Conservation (phyloP, 2,113 vertebrate species). For the Himantopus leucocephalus region DNA sequence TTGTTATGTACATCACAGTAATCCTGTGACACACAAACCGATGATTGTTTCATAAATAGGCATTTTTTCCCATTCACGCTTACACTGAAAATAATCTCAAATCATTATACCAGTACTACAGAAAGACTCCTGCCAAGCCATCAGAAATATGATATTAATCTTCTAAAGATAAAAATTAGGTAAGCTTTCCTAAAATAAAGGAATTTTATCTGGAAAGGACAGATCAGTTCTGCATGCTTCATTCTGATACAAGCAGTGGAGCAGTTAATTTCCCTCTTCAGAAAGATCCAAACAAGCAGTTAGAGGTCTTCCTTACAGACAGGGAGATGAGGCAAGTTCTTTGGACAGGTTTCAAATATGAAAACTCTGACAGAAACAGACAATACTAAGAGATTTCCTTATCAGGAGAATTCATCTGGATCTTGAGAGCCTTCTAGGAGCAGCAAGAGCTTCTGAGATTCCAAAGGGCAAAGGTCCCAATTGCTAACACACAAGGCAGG, state of each 20-base stretch:
- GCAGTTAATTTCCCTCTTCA: background rate
- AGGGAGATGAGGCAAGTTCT: background rate
- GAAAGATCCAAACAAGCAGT: background rate
- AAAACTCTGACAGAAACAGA: background rate
- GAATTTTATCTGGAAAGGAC: background rate
- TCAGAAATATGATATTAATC: background rate
- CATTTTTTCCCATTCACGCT: background rate
- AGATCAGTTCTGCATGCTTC: background rate
- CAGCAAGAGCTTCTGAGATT: background rate
- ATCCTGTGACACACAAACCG: background rate
- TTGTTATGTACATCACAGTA: background rate
- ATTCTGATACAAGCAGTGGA: background rate
- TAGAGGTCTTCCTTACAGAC: rapidly evolving
- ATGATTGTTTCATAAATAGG: background rate
- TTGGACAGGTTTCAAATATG: background rate
- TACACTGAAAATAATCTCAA: background rate
- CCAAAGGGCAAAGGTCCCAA: background rate
- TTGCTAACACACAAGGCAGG: background rate
- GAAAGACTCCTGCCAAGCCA: background rate
- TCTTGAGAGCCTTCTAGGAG: background rate
- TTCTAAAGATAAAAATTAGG: background rate
- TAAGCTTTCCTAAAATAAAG: background rate
- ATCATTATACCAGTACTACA: background rate
- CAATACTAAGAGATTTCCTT: background rate
- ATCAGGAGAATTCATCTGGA: background rate